A percentile compares a stretch with the other conserved stretches of the same genome.
phyloP scores from a whole-genome alignment of 2,113 vertebrate species.

The Hippolais icterina region DNA sequence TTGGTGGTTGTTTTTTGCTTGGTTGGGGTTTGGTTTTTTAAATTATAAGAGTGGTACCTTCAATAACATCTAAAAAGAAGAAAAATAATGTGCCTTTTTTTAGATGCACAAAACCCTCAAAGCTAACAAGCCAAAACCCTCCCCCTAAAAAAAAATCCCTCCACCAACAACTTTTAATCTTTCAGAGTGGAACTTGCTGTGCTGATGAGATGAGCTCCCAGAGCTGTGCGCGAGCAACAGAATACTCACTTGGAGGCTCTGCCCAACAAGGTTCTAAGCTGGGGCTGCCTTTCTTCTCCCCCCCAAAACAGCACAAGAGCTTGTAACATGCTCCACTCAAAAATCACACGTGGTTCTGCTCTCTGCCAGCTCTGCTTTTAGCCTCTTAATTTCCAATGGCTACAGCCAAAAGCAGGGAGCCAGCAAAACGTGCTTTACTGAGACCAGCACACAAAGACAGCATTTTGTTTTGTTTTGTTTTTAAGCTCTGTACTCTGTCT shows the following conservation, averaged over 20 bases:
- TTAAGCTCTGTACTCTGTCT: neutral
- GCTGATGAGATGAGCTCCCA: neutral
- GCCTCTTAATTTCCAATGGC: conserved; percentile 3
- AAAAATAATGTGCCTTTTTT: neutral
- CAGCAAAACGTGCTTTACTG: neutral
- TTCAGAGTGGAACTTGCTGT: neutral
- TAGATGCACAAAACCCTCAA: neutral
- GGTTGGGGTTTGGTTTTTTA: neutral
- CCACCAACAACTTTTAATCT: neutral
- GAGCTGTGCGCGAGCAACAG: neutral
- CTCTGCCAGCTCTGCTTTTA: conserved; percentile 10
- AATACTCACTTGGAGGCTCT: neutral
- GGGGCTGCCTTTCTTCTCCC: neutral
- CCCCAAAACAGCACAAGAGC: neutral
- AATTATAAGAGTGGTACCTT: neutral
- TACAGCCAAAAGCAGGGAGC: neutral
- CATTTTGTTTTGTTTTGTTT: neutral
- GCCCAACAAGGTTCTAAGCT: neutral
- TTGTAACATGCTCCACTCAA: neutral
- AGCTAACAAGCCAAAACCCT: neutral
- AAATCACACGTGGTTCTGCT: neutral
- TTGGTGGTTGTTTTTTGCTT: neutral
- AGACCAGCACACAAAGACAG: neutral
- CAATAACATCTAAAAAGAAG: neutral
- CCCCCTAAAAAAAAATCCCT: neutral